Base-by-base conservation (phyloP, 2,888 invertebrate genomes). In the Netelia inedita region DNA sequence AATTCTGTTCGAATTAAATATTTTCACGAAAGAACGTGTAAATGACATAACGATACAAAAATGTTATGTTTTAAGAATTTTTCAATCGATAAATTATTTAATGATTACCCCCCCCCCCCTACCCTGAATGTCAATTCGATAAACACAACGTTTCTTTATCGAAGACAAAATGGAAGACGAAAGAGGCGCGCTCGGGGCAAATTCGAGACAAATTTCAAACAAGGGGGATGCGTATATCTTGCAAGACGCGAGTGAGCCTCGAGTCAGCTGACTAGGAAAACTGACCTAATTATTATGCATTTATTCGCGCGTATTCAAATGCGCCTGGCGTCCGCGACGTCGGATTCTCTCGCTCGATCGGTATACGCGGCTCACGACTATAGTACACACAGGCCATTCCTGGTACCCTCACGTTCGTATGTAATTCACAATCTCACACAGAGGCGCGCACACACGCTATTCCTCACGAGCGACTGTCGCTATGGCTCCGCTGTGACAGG, bases 281-380 rank as follows among this genome's bases (percentile, higher is more conserved):
- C 92, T 93, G 93, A 93, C 93, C 93, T 93, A 93, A 93, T 93
- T 93, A 93, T 93, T 93, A 93, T 93, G 93, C 93, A 93, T 93
- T 93, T 93, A 93, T 93, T 93, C 93, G 91, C 92, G 92, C 92
- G 93, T 93, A 93, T 93, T 93, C 93, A 93, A 93, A 93, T 93
- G 93, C 92, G 92, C 91, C 89, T 88, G 89, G 90, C 88, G 88
- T 85, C 85, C 88, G 87, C 88, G 88, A 89, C 89, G 88, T 86
- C 85, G 88, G 85, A 87, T 87, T 88, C 85, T 80, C 87, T 78
- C 83, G 72, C 78, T 81, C 79, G 46, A 86, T 88, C 78, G 76
- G 57, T 78, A 43, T 57, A 79, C 65, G 19, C 55, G 72, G 68
- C 61, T 43, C 63, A 74, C 66, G 46, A 53, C 81, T 59, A 59